Evolutionary conservation across 2,113 vertebrate genomes (phyloP), one percentile per base, ranked within the genome.

Genomic region (Ondatra zibethicus): DNA sequence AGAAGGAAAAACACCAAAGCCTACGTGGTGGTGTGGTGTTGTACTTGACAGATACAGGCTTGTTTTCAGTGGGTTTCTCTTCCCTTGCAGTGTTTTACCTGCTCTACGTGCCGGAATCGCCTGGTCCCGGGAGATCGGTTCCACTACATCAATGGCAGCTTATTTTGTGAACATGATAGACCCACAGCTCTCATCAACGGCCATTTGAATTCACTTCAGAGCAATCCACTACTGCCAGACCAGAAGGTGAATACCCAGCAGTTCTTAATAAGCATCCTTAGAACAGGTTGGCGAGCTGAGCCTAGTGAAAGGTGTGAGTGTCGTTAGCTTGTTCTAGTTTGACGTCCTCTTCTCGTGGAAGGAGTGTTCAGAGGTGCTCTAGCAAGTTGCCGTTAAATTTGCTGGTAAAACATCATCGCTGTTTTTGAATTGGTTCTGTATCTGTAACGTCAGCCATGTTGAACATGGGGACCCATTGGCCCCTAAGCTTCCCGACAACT

Each of bases 121-220:
- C 99, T 99, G 97, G 99, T 99, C 98, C 99, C 99, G 0, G 99
- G 99, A 97, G 99, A 99, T 98, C 99, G 99, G 98, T 99, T 99
- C 99, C 99, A 99, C 99, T 99, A 99, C 99, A 99, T 99, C 99
- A 99, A 99, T 98, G 99, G 99, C 99, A 99, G 99, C 99, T 99
- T 99, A 99, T 99, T 99, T 99, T 99, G 99, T 97, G 99, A 99
- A 99, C 99, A 99, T 98, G 99, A 99, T 99, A 99, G 99, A 99
- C 99, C 99, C 98, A 99, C 99, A 98, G 99, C 99, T 97, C 99
- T 99, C 99, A 99, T 99, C 99, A 99, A 99, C 98, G 99, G 99
- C 98, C 99, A 99, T 99, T 99, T 99, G 99, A 99, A 99, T 99
- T 99, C 99, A 99, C 99, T 99, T 99, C 99, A 99, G 99, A 99